Evolutionary conservation across 2,888 invertebrate genomes (phyloP), one percentile per base, ranked within the genome.

Genomic region (Napeogenes inachia): DNA sequence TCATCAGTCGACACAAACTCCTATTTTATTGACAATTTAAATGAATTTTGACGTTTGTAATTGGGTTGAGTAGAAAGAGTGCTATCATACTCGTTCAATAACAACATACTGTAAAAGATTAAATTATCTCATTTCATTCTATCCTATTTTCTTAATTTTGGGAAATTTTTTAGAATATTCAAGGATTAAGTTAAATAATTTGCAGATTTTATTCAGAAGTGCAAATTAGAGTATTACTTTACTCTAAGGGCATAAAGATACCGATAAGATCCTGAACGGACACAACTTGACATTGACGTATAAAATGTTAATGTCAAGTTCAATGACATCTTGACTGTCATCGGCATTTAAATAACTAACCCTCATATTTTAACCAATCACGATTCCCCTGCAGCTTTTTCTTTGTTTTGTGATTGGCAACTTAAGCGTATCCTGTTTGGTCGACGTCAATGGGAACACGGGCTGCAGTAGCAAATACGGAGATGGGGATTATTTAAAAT

Each of bases 381-480:
- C 57, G 42, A 58, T 54, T 57, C 59, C 60, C 50, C 60, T 66
- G 59, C 57, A 60, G 59, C 47, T 66, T 64, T 50, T 65, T 61
- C 54, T 54, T 13, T 47, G 62, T 46, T 62, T 42, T 33, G 10
- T 66, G 55, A 69, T 69, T 69, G 69, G 69, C 65, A 42, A 45
- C 21, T 21, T 46, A 45, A 13, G 45, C 54, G 55, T 60, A 62
- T 68, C 67, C 65, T 68, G 65, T 66, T 65, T 59, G 62, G 54
- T 64, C 61, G 55, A 66, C 62, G 65, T 66, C 64, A 67, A 59
- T 55, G 63, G 66, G 65, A 68, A 66, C 64, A 56, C 59, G 62
- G 57, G 67, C 63, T 65, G 64, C 65, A 67, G 65, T 68, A 63
- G 53, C 61, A 61, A 70, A 67, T 57, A 61, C 54, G 61, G 54